A percentile compares a stretch with the other conserved stretches of the same genome.
Evolutionary conservation across 1,140 invertebrate genomes (phyloP).

Genomic region (Panagrolaimus sp.): DNA sequence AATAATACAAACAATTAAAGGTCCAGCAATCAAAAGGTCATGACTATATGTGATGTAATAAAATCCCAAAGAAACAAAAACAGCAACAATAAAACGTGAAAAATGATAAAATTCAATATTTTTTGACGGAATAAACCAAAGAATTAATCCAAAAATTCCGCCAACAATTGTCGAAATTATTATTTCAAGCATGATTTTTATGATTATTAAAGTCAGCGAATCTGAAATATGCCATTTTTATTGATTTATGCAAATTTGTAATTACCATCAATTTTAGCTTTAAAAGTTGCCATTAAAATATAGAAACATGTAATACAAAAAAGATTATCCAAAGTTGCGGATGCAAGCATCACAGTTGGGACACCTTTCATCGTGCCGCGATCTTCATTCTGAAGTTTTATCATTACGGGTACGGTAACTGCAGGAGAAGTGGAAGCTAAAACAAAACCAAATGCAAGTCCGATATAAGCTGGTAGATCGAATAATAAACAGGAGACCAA

Average conservation of each 20-base stretch:
- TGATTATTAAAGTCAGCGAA: neutral
- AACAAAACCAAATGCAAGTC: slow-evolving; percentile 65
- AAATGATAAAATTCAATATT: neutral
- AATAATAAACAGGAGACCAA: slow-evolving; percentile 69
- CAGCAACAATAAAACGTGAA: neutral
- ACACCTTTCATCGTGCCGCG: slow-evolving; percentile 88
- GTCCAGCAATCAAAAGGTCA: neutral
- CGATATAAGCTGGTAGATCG: slow-evolving; percentile 70
- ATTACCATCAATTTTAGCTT: no score
- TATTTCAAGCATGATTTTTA: neutral
- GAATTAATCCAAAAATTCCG: neutral
- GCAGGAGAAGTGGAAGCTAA: slow-evolving; percentile 87
- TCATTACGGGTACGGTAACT: slow-evolving; percentile 83
- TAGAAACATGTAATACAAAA: slow-evolving; percentile 79
- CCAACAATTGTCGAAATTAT: neutral
- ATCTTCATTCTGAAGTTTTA: slow-evolving; percentile 74
- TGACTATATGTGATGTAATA: neutral
- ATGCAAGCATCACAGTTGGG: slow-evolving; percentile 87
- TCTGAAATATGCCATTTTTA: neutral
- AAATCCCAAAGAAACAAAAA: neutral
- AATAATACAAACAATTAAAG: slow-evolving; percentile 1
- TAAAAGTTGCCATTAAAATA: slow-evolving; percentile 63
- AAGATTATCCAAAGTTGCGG: slow-evolving; percentile 79
- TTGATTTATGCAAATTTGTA: no score
- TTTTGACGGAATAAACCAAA: neutral